phyloP scores from a whole-genome alignment of 2,888 invertebrate species.

The Tipula confusa region DNA sequence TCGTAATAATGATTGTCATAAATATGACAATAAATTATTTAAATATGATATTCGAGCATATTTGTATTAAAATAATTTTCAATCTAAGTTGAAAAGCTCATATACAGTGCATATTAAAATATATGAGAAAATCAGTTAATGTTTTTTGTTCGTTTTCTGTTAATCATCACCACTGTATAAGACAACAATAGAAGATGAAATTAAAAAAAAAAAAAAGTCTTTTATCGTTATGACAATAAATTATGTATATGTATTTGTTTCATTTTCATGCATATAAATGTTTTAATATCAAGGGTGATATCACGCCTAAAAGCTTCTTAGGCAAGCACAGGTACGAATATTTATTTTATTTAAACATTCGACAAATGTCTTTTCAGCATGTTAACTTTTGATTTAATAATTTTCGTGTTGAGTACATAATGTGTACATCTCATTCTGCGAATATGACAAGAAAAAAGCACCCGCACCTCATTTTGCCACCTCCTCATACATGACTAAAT shows the following conservation, averaged over 20 bases:
- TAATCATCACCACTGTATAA: not conserved
- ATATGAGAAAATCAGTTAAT: not conserved
- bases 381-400: not conserved
- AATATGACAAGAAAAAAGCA: too few species aligned
- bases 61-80: not conserved
- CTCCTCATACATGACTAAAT: not conserved
- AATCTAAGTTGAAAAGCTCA: not conserved
- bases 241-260: not conserved
- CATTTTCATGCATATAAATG: not conserved
- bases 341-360: not conserved
- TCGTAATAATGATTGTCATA: not conserved
- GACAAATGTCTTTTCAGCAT: not conserved
- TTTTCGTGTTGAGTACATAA: not conserved
- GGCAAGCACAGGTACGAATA: not conserved
- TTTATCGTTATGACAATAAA: not conserved
- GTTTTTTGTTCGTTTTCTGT: not conserved
- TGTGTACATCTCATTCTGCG: too few species aligned
- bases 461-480: too few species aligned
- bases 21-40: conserved; percentile 9
- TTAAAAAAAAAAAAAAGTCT: too few species aligned
- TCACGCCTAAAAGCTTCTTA: not conserved
- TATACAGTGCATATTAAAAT: not conserved
- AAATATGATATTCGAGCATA: not conserved
- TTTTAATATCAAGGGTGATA: not conserved
- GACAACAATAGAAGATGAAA: not conserved